Evolutionary conservation across 2,888 invertebrate species (phyloP).

Genomic region (Strigamia crassipes): DNA sequence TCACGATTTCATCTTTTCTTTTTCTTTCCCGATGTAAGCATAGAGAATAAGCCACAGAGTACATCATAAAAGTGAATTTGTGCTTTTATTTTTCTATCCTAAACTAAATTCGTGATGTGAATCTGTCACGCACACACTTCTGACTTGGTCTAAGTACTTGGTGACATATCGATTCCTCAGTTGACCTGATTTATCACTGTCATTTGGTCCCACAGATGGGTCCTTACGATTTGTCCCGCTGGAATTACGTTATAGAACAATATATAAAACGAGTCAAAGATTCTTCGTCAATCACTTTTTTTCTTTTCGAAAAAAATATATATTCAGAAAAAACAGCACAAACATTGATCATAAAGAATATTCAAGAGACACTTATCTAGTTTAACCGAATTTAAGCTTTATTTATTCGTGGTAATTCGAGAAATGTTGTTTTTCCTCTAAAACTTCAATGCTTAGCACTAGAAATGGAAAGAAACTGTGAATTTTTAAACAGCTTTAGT

Average conservation of each 20-base stretch:
- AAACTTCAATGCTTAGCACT: too few relatives aligned
- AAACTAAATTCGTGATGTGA: not conserved
- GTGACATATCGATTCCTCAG: conserved; percentile 16
- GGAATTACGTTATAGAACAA: not conserved
- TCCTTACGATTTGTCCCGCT: conserved; percentile 20
- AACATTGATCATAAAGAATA: not conserved
- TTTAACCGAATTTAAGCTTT: not conserved
- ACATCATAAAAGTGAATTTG: conserved; percentile 35
- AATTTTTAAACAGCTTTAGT: too few relatives aligned
- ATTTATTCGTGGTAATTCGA: too few relatives aligned
- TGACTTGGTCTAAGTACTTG: conserved; percentile 13
- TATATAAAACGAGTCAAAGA: not conserved
- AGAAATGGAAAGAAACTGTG: too few relatives aligned
- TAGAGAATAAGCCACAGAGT: not conserved
- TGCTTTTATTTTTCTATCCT: conserved; percentile 15
- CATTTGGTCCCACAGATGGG: conserved; percentile 28
- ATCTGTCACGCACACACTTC: conserved; percentile 37
- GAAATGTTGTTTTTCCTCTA: too few relatives aligned
- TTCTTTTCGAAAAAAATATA: not conserved
- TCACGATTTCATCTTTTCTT: not conserved
- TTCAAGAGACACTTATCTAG: not conserved
- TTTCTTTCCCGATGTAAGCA: too few relatives aligned
- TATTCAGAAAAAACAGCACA: not conserved
- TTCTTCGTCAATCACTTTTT: conserved; percentile 14
- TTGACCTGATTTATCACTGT: conserved; percentile 32